These are phyloP conservation scores for Antennarius striatus DNA, from an alignment of 2,113 vertebrate species.

Conservation along the genomic window DNA sequence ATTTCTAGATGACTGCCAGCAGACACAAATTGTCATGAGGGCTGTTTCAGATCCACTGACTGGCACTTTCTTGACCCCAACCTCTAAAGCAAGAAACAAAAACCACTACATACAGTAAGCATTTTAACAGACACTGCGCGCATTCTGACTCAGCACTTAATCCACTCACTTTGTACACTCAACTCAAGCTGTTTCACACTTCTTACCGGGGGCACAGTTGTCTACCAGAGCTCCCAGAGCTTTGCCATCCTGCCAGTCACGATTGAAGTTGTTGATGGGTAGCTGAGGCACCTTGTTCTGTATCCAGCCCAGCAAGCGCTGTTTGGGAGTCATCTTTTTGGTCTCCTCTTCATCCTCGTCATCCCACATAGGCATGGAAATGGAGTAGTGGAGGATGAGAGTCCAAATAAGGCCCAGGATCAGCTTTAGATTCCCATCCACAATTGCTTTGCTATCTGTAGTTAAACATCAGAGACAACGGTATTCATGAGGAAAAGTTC, in stretches of 20 bases:
- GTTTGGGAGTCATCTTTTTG: constrained; percentile 92
- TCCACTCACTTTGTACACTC: not conserved
- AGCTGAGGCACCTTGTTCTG: constrained; percentile 95
- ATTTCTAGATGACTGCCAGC: constrained; percentile 30
- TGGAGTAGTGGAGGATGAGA: constrained; percentile 96
- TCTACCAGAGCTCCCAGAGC: constrained; percentile 93
- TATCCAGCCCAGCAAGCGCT: constrained; percentile 94
- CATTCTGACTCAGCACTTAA: constrained; percentile 54
- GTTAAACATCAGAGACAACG: constrained; percentile 33
- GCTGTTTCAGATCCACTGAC: constrained; percentile 36
- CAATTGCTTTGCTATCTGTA: constrained; percentile 94
- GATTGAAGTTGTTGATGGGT: constrained; percentile 93
- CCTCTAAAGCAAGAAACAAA: constrained; percentile 55
- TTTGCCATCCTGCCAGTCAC: constrained; percentile 92
- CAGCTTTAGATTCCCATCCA: constrained; percentile 95
- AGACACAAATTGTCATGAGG: constrained; percentile 39
- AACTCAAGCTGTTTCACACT: not conserved
- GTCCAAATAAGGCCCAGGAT: constrained; percentile 96
- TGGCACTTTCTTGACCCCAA: constrained; percentile 43
- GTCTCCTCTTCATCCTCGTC: constrained; percentile 92
- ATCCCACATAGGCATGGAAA: constrained; percentile 98
- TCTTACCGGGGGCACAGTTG: constrained; percentile 90
- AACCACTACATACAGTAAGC: constrained; percentile 40
- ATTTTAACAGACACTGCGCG: constrained; percentile 10
- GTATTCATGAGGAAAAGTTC: constrained; percentile 25